Evolutionary conservation across 2,888 invertebrate genomes (phyloP).

Genomic region (Euplagia quadripunctaria): DNA sequence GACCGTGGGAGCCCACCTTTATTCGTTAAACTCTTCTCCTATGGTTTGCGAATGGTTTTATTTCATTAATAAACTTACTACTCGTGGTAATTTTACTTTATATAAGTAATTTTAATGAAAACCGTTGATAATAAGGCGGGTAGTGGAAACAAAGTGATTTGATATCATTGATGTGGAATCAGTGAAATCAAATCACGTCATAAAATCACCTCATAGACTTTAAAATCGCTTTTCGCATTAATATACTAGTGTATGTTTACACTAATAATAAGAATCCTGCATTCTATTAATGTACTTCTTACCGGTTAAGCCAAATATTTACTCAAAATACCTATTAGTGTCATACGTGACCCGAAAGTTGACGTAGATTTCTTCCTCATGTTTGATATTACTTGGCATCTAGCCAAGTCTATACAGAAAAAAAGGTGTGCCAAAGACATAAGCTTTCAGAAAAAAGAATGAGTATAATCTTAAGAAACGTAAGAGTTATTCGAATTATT

Average conservation of each 20-base stretch:
- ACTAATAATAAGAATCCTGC: background rate
- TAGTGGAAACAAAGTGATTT: background rate
- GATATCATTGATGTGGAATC: background rate
- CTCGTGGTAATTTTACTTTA: background rate
- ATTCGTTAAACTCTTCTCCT: background rate
- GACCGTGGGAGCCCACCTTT: no score
- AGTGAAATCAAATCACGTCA: no score
- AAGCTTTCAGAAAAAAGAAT: background rate
- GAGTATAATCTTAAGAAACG: constrained; percentile 3
- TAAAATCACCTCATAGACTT: no score
- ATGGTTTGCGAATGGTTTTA: background rate
- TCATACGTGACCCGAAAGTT: constrained; percentile 39
- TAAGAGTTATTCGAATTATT: background rate
- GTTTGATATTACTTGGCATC: constrained; percentile 40
- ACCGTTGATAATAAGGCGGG: background rate
- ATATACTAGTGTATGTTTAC: background rate
- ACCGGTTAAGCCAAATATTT: background rate
- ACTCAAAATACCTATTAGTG: constrained; percentile 15
- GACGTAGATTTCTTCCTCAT: constrained; percentile 41
- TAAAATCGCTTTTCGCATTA: no score
- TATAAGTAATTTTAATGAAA: background rate
- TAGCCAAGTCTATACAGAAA: constrained; percentile 36
- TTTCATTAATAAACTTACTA: background rate
- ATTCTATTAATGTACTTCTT: background rate
- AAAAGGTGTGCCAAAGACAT: constrained; percentile 29